Base-by-base conservation (phyloP, 2,113 vertebrate genomes). In the Acrocephalus arundinaceus region DNA sequence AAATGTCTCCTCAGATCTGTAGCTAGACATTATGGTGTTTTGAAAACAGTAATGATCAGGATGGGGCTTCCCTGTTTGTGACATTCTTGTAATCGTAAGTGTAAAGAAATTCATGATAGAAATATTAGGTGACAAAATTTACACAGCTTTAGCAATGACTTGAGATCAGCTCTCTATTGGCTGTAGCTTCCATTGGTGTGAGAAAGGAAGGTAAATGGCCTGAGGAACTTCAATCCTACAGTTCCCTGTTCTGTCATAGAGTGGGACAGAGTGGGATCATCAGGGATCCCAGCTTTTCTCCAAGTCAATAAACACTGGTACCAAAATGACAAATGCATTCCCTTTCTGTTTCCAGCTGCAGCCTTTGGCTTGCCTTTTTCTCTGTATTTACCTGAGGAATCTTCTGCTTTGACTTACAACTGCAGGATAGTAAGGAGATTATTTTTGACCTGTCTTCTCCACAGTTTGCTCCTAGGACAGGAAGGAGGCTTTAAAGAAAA, bases 171-270 rank as follows among this genome's bases (percentile, higher is more conserved):
- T 62, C 78, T 78, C 21, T 78, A 6, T 74, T 59, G 45, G 11
- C 39, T 89, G 9, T 88, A 67, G 28, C 22, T 78, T 78, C 31
- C 25, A 4, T 2, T 30, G 31, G 28, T 78, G 46, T 74, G 43
- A 54, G 37, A 82, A 75, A 31, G 48, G 25, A 66, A 67, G 13
- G 9, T 41, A 71, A 75, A 75, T 62, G 24, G 27, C 28, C 30
- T 41, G 30, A 70, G 51, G 51, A 55, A 24, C 43, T 82, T 54
- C 28, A 67, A 49, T 28, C 18, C 46, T 66, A 7, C 15, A 55
- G 24, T 77, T 52, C 20, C 10, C 35, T 37, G 3, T 49, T 71
- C n/a, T 78, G 46, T 59, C 0, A 0, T 7, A 10, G 46, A 61
- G 6, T n/a, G 55, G 13, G 30, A 21, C 13, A 39, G n/a, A 77